Base-by-base conservation (phyloP, 1,140 invertebrate genomes). In the Aphelenchoides fujianensis region DNA sequence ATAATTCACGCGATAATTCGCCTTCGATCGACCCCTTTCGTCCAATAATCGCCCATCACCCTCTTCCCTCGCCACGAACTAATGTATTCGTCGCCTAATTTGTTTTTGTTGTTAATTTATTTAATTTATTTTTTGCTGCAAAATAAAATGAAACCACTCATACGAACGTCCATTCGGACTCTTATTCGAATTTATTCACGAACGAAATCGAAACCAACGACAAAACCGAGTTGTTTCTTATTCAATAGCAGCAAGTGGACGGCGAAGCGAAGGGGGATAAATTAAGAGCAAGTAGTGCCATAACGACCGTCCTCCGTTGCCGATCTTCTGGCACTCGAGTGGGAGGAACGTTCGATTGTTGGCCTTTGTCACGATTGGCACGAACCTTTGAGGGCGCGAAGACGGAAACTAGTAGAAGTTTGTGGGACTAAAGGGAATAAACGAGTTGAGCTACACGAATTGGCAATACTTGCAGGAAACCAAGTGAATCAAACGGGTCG, bases 101-200 rank as follows among this genome's bases (percentile, higher is more conserved):
- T 48, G 41, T 48, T 48, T 48, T 48, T 48, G 41, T 48, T 48
- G 41, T 48, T 48, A 48, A 48, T 48, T 48, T 48, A 48, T 48
- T 48, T 16, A 48, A n/a, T n/a, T n/a, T n/a, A n/a, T n/a, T n/a
- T n/a, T n/a, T n/a, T n/a, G n/a, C n/a, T n/a, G n/a, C n/a, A n/a
- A n/a, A n/a, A n/a, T n/a, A n/a, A n/a, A n/a, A n/a, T n/a, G n/a
- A n/a, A n/a, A n/a, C n/a, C n/a, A n/a, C n/a, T n/a, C n/a, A n/a
- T n/a, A n/a, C n/a, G n/a, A n/a, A n/a, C n/a, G n/a, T n/a, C n/a
- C n/a, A n/a, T n/a, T n/a, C n/a, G n/a, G n/a, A n/a, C n/a, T n/a
- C n/a, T n/a, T n/a, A n/a, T n/a, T n/a, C n/a, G n/a, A n/a, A n/a
- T n/a, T n/a, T n/a, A n/a, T n/a, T 23, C 23, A 48, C 41, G 41